Conservation (phyloP, 2,888 invertebrate species). For the Lepas anatifera region DNA sequence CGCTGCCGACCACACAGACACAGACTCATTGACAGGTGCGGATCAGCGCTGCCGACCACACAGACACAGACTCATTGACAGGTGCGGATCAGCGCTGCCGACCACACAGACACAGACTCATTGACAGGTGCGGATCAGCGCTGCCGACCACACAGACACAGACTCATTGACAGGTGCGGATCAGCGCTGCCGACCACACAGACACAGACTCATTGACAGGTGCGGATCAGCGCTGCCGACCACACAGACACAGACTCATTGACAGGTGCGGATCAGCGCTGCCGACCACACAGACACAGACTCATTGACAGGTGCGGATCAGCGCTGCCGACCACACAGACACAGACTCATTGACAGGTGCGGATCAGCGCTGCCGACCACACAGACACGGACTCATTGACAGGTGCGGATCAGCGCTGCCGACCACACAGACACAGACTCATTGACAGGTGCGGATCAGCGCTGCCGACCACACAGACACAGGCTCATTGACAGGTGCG, state of each 20-base stretch:
- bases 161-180: no score
- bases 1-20: slow-evolving; percentile 42
- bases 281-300: slow-evolving; percentile 28
- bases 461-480: slow-evolving; percentile 42
- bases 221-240: neutral
- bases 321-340: neutral
- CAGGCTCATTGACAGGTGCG: neutral
- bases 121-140: neutral
- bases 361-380: slow-evolving; percentile 56
- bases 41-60: neutral
- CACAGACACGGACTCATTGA: neutral
- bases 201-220: neutral
- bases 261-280: no score
- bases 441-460: no score
- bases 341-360: neutral
- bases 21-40: neutral
- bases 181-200: slow-evolving; percentile 49
- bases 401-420: neutral
- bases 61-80: neutral
- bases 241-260: neutral
- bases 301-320: neutral
- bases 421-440: neutral
- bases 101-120: slow-evolving; percentile 26
- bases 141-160: neutral
- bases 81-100: no score